phyloP scores from a whole-genome alignment of 2,797 vertebrate species.

The Peromyscus aztecus region DNA sequence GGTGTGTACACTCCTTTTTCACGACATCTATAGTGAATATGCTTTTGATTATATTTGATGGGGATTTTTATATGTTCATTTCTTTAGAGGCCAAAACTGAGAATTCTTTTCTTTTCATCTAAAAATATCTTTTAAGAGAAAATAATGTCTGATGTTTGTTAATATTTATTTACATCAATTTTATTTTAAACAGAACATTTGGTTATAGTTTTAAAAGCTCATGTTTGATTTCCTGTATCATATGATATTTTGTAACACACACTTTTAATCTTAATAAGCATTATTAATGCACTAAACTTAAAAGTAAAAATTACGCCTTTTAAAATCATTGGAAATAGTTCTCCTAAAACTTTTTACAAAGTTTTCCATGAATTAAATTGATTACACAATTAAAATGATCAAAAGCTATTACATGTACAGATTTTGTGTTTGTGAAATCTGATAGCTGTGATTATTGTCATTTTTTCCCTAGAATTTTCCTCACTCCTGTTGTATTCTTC shows the following conservation, averaged over 20 bases:
- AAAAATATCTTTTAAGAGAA: slow-evolving; percentile 67
- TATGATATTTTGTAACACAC: slow-evolving; percentile 49
- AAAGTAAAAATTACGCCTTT: slow-evolving; percentile 23
- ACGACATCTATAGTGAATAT: background rate
- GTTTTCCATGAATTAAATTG: slow-evolving; percentile 21
- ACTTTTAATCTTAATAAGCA: slow-evolving; percentile 58
- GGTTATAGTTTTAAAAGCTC: slow-evolving; percentile 67
- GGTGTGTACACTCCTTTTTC: background rate
- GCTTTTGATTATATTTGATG: slow-evolving; percentile 62
- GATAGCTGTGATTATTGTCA: background rate
- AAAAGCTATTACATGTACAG: background rate
- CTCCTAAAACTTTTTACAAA: slow-evolving; percentile 47
- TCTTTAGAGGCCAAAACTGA: slow-evolving; percentile 51
- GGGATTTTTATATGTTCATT: slow-evolving; percentile 35
- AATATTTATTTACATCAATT: slow-evolving; percentile 57
- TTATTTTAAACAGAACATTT: slow-evolving; percentile 67
- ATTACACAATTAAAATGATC: slow-evolving; percentile 41
- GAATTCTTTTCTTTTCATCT: slow-evolving; percentile 43
- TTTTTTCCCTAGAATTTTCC: slow-evolving; percentile 1
- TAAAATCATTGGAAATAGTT: slow-evolving; percentile 45
- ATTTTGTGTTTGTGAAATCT: slow-evolving; percentile 25
- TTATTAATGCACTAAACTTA: slow-evolving; percentile 54
- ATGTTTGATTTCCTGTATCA: slow-evolving; percentile 32
- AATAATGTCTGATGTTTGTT: slow-evolving; percentile 42
- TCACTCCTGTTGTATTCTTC: background rate